phyloP scores from a whole-genome alignment of 2,113 vertebrate species.

The Tinamus guttatus region DNA sequence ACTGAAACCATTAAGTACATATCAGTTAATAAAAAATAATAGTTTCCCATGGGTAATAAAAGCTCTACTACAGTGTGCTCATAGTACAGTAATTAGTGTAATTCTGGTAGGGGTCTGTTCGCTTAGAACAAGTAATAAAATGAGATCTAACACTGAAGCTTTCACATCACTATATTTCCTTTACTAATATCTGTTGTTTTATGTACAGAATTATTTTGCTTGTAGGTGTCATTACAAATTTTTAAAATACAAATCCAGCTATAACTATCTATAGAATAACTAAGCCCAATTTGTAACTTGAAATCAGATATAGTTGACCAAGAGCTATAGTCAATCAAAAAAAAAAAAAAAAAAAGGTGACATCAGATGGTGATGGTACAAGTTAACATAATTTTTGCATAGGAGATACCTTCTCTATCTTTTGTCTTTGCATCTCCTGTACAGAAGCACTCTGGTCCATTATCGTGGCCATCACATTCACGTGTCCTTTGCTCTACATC shows the following conservation, averaged over 20 bases:
- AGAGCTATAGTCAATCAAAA: neutral
- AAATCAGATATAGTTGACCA: neutral
- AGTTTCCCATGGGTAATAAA: constrained; percentile 16
- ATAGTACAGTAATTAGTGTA: constrained; percentile 43
- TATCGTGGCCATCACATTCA: neutral
- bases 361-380: neutral
- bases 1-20: neutral
- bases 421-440: neutral
- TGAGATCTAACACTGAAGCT: neutral
- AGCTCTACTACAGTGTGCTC: neutral
- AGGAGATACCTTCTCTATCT: neutral
- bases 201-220: neutral
- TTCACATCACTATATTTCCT: neutral
- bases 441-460: neutral
- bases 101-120: neutral
- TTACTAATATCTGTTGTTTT: neutral
- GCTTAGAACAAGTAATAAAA: neutral
- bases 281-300: neutral
- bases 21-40: constrained; percentile 34
- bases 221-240: neutral
- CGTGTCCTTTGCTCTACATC: neutral
- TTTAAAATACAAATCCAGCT: neutral
- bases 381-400: neutral
- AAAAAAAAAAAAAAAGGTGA: neutral
- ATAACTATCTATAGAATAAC: neutral